phyloP scores from a whole-genome alignment of 2,888 invertebrate genomes.

The Catocala fraxini region DNA sequence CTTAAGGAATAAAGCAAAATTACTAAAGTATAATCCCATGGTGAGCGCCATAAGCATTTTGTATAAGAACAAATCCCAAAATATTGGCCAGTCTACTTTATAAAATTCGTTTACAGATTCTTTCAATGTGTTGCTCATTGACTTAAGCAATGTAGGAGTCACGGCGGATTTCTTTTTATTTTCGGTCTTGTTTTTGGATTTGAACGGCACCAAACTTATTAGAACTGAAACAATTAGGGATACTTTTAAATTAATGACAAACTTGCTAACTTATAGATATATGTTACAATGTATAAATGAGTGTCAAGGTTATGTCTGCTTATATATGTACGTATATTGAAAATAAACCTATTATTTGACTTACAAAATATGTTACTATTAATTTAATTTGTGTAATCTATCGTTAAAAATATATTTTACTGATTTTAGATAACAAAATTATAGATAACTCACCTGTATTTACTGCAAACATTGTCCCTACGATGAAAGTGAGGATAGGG shows the following conservation, averaged over 20 bases:
- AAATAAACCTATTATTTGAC: too few species aligned
- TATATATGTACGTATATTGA: too few species aligned
- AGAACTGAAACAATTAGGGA: constrained; percentile 53
- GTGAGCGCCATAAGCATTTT: constrained; percentile 83
- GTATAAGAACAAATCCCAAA: constrained; percentile 83
- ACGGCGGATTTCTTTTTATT: constrained; percentile 27
- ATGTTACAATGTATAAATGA: too few species aligned
- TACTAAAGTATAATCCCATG: constrained; percentile 80
- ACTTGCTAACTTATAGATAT: too few species aligned
- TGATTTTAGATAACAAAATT: too few species aligned
- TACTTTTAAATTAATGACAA: too few species aligned
- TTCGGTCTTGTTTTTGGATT: constrained; percentile 39
- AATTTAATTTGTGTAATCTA: too few species aligned
- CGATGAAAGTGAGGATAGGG: constrained; percentile 70
- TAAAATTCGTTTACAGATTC: constrained; percentile 75
- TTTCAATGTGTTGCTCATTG: constrained; percentile 51
- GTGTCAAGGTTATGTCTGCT: too few species aligned
- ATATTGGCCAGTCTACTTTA: constrained; percentile 81
- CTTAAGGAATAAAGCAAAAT: constrained; percentile 78
- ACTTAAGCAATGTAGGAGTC: constrained; percentile 50
- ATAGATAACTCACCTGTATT: constrained; percentile 52
- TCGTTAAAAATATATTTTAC: too few species aligned
- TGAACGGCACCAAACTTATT: constrained; percentile 53
- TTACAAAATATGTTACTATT: too few species aligned
- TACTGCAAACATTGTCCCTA: constrained; percentile 52